Conservation (phyloP, 37 sponge, comb jelly and placozoan genomes). For the Cliona cf. orientalis region DNA sequence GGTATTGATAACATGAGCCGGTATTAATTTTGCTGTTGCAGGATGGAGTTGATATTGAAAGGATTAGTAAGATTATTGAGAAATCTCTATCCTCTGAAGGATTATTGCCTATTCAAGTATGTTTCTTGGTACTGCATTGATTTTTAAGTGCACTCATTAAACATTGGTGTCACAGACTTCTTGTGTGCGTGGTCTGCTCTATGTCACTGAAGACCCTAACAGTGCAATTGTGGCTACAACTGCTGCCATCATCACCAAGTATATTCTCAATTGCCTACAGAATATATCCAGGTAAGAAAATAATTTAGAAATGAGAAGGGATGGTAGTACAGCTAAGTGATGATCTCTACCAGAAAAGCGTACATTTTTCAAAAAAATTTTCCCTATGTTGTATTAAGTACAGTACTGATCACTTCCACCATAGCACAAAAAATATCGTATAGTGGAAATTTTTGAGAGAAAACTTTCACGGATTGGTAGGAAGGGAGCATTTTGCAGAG, state of each 20-base stretch:
- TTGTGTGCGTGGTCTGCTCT: constrained; percentile 67
- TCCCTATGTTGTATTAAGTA: too few species aligned
- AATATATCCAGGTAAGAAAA: constrained; percentile 27
- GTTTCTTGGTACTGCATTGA: not conserved
- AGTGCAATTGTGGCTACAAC: constrained; percentile 18
- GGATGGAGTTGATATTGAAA: constrained; percentile 43
- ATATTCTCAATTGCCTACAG: constrained; percentile 8
- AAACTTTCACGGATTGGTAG: too few species aligned
- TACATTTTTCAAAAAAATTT: too few species aligned
- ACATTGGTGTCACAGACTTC: constrained; percentile 32
- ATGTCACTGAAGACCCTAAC: constrained; percentile 47
- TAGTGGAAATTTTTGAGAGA: too few species aligned
- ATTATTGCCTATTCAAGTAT: constrained; percentile 46
- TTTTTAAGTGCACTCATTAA: not conserved
- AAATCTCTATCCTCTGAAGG: constrained; percentile 39
- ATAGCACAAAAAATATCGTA: too few species aligned
- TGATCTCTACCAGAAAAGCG: too few species aligned
- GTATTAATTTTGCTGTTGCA: not conserved
- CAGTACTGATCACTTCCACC: too few species aligned
- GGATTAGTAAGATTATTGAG: constrained; percentile 53
- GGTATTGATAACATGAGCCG: not conserved
- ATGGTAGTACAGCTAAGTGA: too few species aligned
- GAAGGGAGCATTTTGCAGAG: too few species aligned
- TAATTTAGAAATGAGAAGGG: too few species aligned
- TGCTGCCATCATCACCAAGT: constrained; percentile 30